Evolutionary conservation across 2,113 vertebrate genomes (phyloP).

Genomic region (Callopanchax toddi): DNA sequence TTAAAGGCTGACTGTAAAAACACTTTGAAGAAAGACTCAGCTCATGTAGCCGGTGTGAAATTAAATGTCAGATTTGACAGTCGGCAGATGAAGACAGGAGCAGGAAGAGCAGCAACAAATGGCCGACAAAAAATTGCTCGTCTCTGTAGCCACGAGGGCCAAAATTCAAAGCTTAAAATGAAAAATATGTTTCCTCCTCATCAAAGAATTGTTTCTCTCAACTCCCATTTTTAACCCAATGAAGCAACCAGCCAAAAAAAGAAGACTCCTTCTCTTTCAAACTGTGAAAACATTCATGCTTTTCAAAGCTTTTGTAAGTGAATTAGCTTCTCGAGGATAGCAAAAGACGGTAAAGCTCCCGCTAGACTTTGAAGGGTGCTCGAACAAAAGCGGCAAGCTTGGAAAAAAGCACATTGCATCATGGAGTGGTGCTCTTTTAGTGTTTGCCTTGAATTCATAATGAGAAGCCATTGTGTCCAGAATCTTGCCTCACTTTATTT

Average conservation of each 20-base stretch:
- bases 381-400: constrained; percentile 36
- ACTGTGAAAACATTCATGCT: constrained; percentile 26
- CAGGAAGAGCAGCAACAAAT: constrained; percentile 21
- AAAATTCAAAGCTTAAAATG: constrained; percentile 19
- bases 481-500: constrained; percentile 13
- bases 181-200: constrained; percentile 2
- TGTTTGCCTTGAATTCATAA: constrained; percentile 18
- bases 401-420: constrained; percentile 38
- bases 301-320: constrained; percentile 40
- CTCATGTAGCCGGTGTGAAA: constrained; percentile 37
- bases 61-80: constrained; percentile 41
- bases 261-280: constrained; percentile 28
- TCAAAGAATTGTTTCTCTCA: constrained; percentile 19
- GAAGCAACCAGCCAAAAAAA: constrained; percentile 22
- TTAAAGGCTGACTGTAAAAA: constrained; percentile 43
- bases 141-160: neutral
- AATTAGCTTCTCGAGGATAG: constrained; percentile 28
- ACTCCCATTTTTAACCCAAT: constrained; percentile 3
- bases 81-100: neutral
- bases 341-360: constrained; percentile 6
- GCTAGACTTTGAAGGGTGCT: constrained; percentile 48
- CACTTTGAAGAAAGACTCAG: constrained; percentile 32
- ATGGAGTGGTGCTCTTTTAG: constrained; percentile 15
- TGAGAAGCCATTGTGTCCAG: constrained; percentile 12
- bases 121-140: constrained; percentile 17